Evolutionary conservation across 2,113 vertebrate species (phyloP).

Genomic region (Pedetes capensis): DNA sequence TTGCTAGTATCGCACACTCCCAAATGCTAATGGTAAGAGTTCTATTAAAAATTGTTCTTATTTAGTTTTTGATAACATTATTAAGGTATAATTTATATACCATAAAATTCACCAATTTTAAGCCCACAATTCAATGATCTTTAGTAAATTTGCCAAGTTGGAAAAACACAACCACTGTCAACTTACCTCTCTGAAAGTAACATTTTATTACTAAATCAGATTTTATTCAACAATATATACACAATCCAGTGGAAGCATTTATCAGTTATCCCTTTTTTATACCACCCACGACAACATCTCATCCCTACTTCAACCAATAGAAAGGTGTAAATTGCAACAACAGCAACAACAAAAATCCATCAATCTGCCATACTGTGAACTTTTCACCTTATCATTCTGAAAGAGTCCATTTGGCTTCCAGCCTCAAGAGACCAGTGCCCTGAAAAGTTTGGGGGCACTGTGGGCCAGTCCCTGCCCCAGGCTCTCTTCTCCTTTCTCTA

Average conservation of each 20-base stretch:
- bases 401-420: background rate
- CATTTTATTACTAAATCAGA: background rate
- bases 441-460: background rate
- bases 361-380: background rate
- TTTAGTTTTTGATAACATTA: background rate
- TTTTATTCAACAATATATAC: background rate
- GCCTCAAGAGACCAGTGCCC: background rate
- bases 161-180: background rate
- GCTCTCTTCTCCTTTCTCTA: background rate
- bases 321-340: background rate
- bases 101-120: background rate
- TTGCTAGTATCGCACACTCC: background rate
- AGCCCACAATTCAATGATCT: background rate
- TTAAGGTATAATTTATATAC: background rate
- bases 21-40: background rate
- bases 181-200: background rate
- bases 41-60: background rate
- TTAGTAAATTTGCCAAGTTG: background rate
- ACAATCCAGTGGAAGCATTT: background rate
- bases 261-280: background rate
- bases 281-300: background rate
- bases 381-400: background rate
- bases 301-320: background rate
- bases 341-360: background rate
- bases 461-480: background rate